Conservation (phyloP, 2,797 vertebrate genomes). For the Discoglossus pictus region DNA sequence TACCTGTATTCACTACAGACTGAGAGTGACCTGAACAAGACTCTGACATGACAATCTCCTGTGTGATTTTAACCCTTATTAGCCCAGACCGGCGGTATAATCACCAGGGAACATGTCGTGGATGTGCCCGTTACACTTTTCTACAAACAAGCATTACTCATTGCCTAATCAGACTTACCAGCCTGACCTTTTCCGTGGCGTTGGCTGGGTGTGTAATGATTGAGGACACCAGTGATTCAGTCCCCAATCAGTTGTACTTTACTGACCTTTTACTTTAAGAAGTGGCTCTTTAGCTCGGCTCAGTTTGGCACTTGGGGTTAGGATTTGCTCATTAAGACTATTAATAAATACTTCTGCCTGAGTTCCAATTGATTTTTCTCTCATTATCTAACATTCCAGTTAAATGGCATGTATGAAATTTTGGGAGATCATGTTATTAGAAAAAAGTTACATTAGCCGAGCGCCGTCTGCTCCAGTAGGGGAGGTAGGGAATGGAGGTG, state of each 20-base stretch:
- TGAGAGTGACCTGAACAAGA: too few relatives aligned
- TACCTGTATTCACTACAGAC: too few relatives aligned
- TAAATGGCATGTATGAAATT: not conserved
- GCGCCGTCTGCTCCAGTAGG: too few relatives aligned
- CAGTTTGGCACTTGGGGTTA: not conserved
- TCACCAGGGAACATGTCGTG: slow-evolving; percentile 1
- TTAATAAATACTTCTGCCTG: not conserved
- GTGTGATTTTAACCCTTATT: slow-evolving; percentile 6
- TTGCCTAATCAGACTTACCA: too few relatives aligned
- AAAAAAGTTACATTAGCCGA: too few relatives aligned
- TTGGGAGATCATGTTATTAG: not conserved
- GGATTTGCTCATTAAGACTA: slow-evolving; percentile 15
- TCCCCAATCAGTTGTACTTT: slow-evolving; percentile 24
- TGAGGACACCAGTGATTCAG: slow-evolving; percentile 25
- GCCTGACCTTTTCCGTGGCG: too few relatives aligned
- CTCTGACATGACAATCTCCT: slow-evolving; percentile 1
- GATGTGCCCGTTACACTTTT: slow-evolving; percentile 1
- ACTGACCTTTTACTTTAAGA: slow-evolving; percentile 25
- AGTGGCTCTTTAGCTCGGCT: slow-evolving; percentile 2
- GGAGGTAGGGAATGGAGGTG: too few relatives aligned
- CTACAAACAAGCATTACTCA: too few relatives aligned
- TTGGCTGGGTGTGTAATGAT: too few relatives aligned
- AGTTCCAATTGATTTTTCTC: slow-evolving; percentile 12
- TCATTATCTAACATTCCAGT: too few relatives aligned
- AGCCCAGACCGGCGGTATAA: slow-evolving; percentile 1